Conservation (phyloP, 2,797 vertebrate species). For the Loris lydekkerianus region DNA sequence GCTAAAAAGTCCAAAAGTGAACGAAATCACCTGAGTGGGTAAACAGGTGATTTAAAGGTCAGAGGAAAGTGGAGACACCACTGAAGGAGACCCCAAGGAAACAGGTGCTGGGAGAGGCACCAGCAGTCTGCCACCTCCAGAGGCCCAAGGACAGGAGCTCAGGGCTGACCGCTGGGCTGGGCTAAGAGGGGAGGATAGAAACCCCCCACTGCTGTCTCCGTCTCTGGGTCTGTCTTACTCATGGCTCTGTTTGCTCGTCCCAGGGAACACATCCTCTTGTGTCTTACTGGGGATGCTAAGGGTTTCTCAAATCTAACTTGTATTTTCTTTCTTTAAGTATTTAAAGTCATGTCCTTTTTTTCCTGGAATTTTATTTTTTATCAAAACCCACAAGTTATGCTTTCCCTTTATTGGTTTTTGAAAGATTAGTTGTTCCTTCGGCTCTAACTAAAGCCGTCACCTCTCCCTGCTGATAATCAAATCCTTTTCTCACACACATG, state of each 20-base stretch:
- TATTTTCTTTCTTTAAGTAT: not conserved
- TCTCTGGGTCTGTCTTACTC: not conserved
- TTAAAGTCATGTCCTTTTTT: not conserved
- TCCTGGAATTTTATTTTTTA: not conserved
- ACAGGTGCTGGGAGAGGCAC: accelerated
- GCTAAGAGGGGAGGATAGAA: accelerated
- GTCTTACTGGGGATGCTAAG: not conserved
- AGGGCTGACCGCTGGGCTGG: accelerated
- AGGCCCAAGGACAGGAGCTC: accelerated
- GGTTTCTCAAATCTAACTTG: not conserved
- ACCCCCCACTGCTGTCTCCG: accelerated
- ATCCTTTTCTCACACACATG: not conserved
- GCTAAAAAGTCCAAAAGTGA: not conserved
- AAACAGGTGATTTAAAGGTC: not conserved
- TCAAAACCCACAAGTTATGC: not conserved
- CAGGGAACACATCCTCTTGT: not conserved
- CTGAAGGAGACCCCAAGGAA: no score
- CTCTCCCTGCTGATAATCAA: not conserved
- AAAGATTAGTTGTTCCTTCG: not conserved
- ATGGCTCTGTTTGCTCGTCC: not conserved
- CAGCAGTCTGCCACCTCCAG: accelerated
- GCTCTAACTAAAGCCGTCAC: not conserved
- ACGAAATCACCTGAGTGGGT: no score
- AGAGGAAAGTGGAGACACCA: not conserved
- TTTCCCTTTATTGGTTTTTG: not conserved